Evolutionary conservation across 2,888 invertebrate genomes (phyloP), one percentile per base, ranked within the genome.

Genomic region (Agonopterix subpropinquella): DNA sequence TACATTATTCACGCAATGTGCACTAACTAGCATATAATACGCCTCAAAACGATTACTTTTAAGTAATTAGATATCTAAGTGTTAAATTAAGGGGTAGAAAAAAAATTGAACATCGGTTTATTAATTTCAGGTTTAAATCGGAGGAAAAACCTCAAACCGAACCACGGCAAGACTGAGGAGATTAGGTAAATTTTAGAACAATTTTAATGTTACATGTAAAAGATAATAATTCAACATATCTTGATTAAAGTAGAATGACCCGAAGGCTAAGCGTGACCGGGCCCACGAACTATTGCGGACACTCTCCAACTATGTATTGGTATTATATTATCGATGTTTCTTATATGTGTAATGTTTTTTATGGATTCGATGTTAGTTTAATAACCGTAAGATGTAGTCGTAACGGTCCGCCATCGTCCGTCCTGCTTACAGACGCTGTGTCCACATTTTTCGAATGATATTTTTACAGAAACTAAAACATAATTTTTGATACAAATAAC

Each of bases 61-160:
- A 28, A 28, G 39, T n/a, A 39, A n/a, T 39, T 39, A 39, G 10
- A 39, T 39, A 39, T 10, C 39, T 39, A 39, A 39, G 39, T n/a
- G 39, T 5, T 28, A 28, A 28, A 39, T 39, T 39, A n/a, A 39
- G 39, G 10, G 39, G 9, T n/a, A 28, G 28, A 39, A 51, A 57
- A 56, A 58, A 57, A 62, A 71, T 61, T 67, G 70, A 77, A 77
- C 66, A 65, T 63, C 64, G 66, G 74, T 77, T 81, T 28, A 28
- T 77, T 75, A 72, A 67, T 84, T 82, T 79, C 84, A 83, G 84
- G 81, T 77, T 80, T 55, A 82, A 79, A 77, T 67, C 65, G 75
- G 77, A 72, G 69, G 62, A 61, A 65, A 65, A 67, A 62, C 64
- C 66, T 70, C 58, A 69, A 67, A 70, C 60, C 54, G 71, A 76